phyloP scores from a whole-genome alignment of 1,140 invertebrate species.

The Brachystomella parvula region DNA sequence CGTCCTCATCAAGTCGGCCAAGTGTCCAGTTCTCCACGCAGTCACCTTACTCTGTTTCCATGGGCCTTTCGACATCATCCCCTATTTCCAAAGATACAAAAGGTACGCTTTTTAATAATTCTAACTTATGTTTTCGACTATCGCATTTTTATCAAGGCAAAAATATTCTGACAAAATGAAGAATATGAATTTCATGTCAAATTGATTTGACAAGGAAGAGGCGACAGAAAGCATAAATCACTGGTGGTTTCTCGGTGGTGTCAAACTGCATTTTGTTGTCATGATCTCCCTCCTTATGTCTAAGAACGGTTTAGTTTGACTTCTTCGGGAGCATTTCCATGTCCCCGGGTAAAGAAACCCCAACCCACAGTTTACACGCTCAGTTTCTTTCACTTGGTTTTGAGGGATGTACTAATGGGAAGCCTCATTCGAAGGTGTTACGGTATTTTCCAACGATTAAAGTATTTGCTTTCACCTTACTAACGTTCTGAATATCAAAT shows the following conservation, averaged over 20 bases:
- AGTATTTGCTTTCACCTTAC: no score
- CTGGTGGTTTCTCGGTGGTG: neutral
- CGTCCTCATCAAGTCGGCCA: neutral
- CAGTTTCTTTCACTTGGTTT: no score
- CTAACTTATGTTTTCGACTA: neutral
- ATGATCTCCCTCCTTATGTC: conserved; percentile 15
- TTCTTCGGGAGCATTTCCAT: no score
- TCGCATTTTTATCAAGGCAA: neutral
- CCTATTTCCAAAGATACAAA: conserved; percentile 24
- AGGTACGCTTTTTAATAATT: conserved; percentile 9
- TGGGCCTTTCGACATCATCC: conserved; percentile 3
- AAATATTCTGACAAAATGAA: neutral
- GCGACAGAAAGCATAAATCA: conserved; percentile 10
- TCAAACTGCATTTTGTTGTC: conserved; percentile 7
- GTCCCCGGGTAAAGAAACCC: no score
- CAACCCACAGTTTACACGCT: no score
- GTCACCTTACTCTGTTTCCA: neutral
- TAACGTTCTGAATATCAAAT: no score
- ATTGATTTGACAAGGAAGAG: no score
- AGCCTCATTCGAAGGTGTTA: no score
- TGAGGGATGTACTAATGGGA: no score
- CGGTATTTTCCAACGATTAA: no score
- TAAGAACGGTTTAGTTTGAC: no score
- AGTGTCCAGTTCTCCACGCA: neutral
- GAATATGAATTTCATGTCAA: neutral